Conservation (phyloP, 2,797 vertebrate genomes). For the Phrynocephalus vlangalii region DNA sequence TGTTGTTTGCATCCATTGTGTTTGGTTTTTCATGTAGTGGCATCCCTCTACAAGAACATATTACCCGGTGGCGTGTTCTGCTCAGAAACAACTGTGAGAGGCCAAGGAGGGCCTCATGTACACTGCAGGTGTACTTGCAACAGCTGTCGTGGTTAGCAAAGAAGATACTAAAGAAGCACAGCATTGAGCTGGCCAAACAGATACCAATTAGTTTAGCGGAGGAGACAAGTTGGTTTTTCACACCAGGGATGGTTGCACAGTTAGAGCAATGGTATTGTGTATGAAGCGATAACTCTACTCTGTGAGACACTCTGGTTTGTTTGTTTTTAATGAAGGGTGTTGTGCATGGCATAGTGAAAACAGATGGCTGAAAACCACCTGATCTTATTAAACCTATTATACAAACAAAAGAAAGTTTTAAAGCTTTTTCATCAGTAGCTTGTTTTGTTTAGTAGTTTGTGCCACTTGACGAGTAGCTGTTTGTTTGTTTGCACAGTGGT, state of each 20-base stretch:
- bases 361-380: constrained; percentile 66
- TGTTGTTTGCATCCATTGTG: constrained; percentile 32
- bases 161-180: constrained; percentile 49
- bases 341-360: constrained; percentile 51
- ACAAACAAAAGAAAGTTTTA: constrained; percentile 30
- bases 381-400: constrained; percentile 55
- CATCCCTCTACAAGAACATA: constrained; percentile 44
- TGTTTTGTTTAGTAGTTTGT: too few relatives aligned
- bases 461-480: too few relatives aligned
- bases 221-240: constrained; percentile 38
- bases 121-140: constrained; percentile 57
- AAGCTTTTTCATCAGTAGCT: not conserved
- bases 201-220: constrained; percentile 65
- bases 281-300: constrained; percentile 53
- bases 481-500: too few relatives aligned
- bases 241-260: constrained; percentile 58
- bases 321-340: constrained; percentile 57
- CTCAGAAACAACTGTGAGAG: constrained; percentile 33
- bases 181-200: constrained; percentile 61
- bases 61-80: constrained; percentile 56
- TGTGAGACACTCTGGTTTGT: constrained; percentile 46
- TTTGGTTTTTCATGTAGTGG: constrained; percentile 39
- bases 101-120: constrained; percentile 21
- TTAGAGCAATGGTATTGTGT: constrained; percentile 57
- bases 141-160: constrained; percentile 71